Evolutionary conservation across 2,113 vertebrate species (phyloP), one percentile per base, ranked within the genome.

Genomic region (Chrysemys picta): DNA sequence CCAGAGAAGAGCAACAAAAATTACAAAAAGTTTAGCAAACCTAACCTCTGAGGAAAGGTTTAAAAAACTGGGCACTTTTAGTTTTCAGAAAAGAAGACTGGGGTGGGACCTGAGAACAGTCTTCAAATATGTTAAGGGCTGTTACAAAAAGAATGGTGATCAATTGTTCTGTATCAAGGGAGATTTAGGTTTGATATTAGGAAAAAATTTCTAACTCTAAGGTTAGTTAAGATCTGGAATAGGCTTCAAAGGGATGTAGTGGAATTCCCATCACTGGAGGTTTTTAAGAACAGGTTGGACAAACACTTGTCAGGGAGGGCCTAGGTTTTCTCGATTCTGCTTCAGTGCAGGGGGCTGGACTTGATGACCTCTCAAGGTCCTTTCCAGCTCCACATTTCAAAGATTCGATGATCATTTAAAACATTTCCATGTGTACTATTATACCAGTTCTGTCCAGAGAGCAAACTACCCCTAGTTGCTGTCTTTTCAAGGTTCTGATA

Each of bases 401-500:
- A 38, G 17, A n/a, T 72, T 38, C 4, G 5, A 49, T 88, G 56
- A 47, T 54, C 11, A 38, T 75, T 69, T 35, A 80, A 54, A 91
- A 84, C 4, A 35, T 94, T 91, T 72, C 29, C 79, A 69, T 80
- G 50, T 84, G 17, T 59, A 56, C 50, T 90, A 90, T 93, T n/a
- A 88, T 89, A 75, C 86, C 31, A 57, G 49, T 62, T 50, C 54
- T 83, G 25, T 79, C 52, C 80, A 95, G 85, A 85, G 24, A 79
- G 31, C 78, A 56, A 17, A 29, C 53, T 90, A 87, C 57, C 78
- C 50, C 45, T 59, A 57, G 86, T n/a, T 91, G 81, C 52, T 57
- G 29, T 49, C 65, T 92, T 93, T 54, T 91, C 62, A 78, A 93
- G 35, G 79, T 90, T 96, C 89, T 95, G 57, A 42, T 96, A 96